These are phyloP conservation scores for Alsophila aescularia DNA, from an alignment of 2,888 invertebrate species.

Conservation along the genomic window DNA sequence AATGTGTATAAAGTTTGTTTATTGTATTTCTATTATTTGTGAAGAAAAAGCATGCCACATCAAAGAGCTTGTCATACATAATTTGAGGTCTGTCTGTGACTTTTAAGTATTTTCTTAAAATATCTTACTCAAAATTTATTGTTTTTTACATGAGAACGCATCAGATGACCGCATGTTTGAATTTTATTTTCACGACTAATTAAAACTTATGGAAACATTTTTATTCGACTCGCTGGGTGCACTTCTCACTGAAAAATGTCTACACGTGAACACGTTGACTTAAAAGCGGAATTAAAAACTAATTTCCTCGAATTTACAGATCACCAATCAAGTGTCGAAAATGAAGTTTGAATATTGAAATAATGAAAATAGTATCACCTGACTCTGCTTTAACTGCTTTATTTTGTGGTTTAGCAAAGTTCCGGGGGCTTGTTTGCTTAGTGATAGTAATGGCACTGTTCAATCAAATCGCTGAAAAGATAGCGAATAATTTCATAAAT, in stretches of 20 bases:
- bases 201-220: slow-evolving; percentile 11
- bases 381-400: too few species aligned
- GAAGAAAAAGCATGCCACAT: neutral
- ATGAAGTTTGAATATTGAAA: too few species aligned
- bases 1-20: neutral
- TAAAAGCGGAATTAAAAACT: too few species aligned
- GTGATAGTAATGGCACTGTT: too few species aligned
- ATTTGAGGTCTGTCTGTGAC: neutral
- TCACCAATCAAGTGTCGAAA: too few species aligned
- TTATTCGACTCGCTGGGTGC: slow-evolving; percentile 4
- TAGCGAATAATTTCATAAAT: too few species aligned
- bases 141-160: neutral
- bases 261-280: too few species aligned
- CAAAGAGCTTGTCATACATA: neutral
- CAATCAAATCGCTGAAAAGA: too few species aligned
- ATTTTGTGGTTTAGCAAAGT: too few species aligned
- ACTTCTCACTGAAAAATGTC: neutral
- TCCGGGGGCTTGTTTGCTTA: too few species aligned
- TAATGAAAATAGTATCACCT: too few species aligned
- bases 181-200: slow-evolving; percentile 2
- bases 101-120: neutral
- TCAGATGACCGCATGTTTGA: slow-evolving; percentile 1
- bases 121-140: neutral
- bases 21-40: neutral
- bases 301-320: too few species aligned